Evolutionary conservation across 2,888 invertebrate genomes (phyloP).

Genomic region (Acanthosoma haemorrhoidale): DNA sequence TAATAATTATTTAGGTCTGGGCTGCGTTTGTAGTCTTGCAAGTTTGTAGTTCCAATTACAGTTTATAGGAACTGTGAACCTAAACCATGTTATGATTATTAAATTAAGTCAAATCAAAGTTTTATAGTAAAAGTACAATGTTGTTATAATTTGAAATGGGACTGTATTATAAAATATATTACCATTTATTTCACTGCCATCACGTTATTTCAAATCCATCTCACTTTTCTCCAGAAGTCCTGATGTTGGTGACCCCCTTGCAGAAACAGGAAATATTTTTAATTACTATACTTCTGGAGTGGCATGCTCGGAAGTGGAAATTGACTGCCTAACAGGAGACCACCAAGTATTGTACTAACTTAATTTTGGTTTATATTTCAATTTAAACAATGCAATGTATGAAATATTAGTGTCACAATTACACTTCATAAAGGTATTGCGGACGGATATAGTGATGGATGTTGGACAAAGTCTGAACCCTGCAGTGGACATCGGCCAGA

Average conservation of each 20-base stretch:
- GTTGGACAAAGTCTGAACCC: slow-evolving; percentile 91
- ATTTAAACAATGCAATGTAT: background rate
- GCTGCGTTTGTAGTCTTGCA: too few relatives aligned
- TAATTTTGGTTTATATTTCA: too few relatives aligned
- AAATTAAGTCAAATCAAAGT: too few relatives aligned
- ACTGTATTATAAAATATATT: background rate
- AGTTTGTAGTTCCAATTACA: too few relatives aligned
- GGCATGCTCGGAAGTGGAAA: slow-evolving; percentile 82
- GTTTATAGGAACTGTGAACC: too few relatives aligned
- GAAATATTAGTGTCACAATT: background rate
- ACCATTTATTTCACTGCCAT: background rate
- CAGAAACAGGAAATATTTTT: slow-evolving; percentile 66
- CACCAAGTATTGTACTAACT: slow-evolving; percentile 57
- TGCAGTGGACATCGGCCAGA: slow-evolving; percentile 93
- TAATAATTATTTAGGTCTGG: too few relatives aligned
- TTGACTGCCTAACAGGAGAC: slow-evolving; percentile 90
- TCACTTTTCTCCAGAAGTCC: slow-evolving; percentile 53
- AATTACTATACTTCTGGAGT: slow-evolving; percentile 83
- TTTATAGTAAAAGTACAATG: too few relatives aligned
- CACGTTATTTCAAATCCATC: background rate
- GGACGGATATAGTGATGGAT: slow-evolving; percentile 70
- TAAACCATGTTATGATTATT: too few relatives aligned
- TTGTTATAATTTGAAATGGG: too few relatives aligned
- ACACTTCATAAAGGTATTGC: background rate
- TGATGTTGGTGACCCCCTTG: slow-evolving; percentile 58